Evolutionary conservation across 23 tunicate genomes (phyloP).

Genomic region (Aplidium turbinatum): DNA sequence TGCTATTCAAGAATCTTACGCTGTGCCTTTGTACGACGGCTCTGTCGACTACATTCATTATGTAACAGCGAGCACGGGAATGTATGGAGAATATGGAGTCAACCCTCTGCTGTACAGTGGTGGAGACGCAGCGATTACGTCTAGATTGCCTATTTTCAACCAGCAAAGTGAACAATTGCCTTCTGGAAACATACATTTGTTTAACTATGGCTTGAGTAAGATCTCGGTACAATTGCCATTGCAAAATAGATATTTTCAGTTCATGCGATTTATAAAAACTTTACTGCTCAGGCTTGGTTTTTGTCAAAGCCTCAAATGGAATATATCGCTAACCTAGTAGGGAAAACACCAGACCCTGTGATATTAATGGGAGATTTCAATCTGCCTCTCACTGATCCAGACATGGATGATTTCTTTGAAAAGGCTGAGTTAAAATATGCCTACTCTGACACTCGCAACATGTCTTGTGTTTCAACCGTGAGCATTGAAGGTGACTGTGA

Average conservation of each 20-base stretch:
- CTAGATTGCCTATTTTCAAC: background rate
- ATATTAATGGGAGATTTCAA: conserved; percentile 18
- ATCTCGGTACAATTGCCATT: background rate
- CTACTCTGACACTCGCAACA: background rate
- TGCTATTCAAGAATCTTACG: conserved; percentile 18
- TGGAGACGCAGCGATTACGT: conserved; percentile 2
- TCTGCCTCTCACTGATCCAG: background rate
- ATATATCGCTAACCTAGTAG: background rate
- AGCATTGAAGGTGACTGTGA: background rate
- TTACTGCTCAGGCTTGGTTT: background rate
- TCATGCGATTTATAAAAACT: background rate
- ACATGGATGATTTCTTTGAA: background rate
- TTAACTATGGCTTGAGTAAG: conserved; percentile 15
- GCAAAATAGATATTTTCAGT: background rate
- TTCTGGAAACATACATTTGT: background rate
- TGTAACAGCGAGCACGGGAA: background rate
- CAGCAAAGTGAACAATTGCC: background rate
- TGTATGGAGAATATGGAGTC: conserved; percentile 12
- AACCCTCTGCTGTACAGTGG: background rate
- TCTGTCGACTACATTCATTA: conserved; percentile 10
- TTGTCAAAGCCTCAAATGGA: conserved; percentile 5
- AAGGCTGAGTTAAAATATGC: background rate
- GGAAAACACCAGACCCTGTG: conserved; percentile 18
- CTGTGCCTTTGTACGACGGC: background rate
- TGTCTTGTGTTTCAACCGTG: background rate